Evolutionary conservation across 2,888 invertebrate species (phyloP), one percentile per base, ranked within the genome.

Genomic region (Euzophera pinguis): DNA sequence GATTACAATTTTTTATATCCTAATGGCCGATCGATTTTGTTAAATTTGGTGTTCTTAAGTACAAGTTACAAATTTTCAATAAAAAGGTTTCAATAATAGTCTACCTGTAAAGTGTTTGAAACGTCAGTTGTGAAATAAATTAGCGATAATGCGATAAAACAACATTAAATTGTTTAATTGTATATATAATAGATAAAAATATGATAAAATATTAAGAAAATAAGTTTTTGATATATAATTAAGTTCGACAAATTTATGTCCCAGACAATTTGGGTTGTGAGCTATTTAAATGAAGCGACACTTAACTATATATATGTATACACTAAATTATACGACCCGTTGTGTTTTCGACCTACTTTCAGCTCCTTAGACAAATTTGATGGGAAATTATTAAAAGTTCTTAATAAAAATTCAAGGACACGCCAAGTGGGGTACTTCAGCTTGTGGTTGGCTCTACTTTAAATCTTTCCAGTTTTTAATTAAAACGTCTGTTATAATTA

Each of bases 311-410:
- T 63, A 64, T 62, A 49, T 32, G 29, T 51, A 50, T 60, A 50
- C 62, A 61, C 59, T 63, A 64, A 73, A 73, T 73, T 66, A 67
- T 61, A 52, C 56, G 58, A 57, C 58, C 64, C 71, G 73, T 75
- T 78, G 74, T 83, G 67, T 75, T 75, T 74, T 66, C 69, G 58
- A 69, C 71, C 74, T 81, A 78, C 84, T 84, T 84, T 75, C 80
- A 79, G 71, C 79, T 64, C 73, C 62, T 67, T 65, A 57, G 62
- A 71, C 75, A 69, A 78, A 84, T 83, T 84, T 77, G 71, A 71
- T 61, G 65, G 61, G 61, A 74, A 84, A 81, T 82, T 81, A 80
- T 81, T 71, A 75, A 80, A 75, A 79, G 67, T 76, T 81, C 66
- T 61, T 72, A 77, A 80, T 78, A 78, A 76, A 78, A 82, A 75